Evolutionary conservation across 2,113 vertebrate species (phyloP).

Genomic region (Baryphthengus martii): DNA sequence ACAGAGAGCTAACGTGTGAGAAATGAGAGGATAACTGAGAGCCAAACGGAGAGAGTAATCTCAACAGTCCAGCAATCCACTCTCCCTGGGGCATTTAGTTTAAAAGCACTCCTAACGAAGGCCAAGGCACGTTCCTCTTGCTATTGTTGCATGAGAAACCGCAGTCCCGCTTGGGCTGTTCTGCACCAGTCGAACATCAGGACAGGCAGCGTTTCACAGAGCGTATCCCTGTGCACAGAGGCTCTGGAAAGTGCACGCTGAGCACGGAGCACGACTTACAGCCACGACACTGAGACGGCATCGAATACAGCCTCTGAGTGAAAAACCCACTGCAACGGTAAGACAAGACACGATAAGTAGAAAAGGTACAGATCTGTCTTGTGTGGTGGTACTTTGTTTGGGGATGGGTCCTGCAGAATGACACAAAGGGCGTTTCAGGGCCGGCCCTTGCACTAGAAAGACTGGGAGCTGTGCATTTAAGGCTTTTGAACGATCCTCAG

Average conservation of each 20-base stretch:
- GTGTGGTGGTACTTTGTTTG: background rate
- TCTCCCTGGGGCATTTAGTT: background rate
- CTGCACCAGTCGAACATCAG: background rate
- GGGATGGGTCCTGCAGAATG: background rate
- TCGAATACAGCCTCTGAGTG: fast-evolving
- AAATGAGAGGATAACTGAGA: background rate
- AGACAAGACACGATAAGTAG: background rate
- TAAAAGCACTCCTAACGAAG: background rate
- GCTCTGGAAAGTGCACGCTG: fast-evolving
- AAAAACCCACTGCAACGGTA: background rate
- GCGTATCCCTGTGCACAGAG: fast-evolving
- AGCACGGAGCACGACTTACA: fast-evolving
- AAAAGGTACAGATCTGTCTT: background rate
- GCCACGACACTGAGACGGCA: background rate
- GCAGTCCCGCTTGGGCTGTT: background rate
- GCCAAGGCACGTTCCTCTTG: background rate
- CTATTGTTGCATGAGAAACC: background rate
- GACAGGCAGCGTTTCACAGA: background rate
- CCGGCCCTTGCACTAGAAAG: fast-evolving
- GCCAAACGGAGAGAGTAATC: background rate
- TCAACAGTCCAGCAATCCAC: background rate
- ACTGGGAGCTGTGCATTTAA: background rate
- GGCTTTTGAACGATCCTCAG: background rate
- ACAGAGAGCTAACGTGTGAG: background rate
- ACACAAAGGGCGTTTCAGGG: background rate